These are phyloP conservation scores for Leucoma salicis DNA, from an alignment of 2,888 invertebrate genomes.

Conservation along the genomic window DNA sequence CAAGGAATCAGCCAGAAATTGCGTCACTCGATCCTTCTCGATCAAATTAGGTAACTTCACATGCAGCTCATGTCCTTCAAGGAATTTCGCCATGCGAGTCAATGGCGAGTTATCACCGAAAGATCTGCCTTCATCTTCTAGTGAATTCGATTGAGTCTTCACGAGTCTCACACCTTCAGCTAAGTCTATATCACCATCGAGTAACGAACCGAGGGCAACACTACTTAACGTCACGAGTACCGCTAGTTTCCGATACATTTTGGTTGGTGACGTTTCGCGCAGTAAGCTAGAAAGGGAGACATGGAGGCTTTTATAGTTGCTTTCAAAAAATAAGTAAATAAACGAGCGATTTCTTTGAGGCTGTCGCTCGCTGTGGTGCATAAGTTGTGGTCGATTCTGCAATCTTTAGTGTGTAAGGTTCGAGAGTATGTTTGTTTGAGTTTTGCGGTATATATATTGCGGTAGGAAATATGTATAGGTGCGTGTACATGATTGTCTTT, in stretches of 20 bases:
- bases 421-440: slow-evolving; percentile 21
- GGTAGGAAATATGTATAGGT: too few species aligned
- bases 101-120: slow-evolving; percentile 79
- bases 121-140: slow-evolving; percentile 69
- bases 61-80: slow-evolving; percentile 87
- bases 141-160: slow-evolving; percentile 72
- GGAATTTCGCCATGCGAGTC: slow-evolving; percentile 84
- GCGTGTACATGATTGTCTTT: too few species aligned
- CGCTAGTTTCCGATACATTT: slow-evolving; percentile 61
- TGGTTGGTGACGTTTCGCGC: slow-evolving; percentile 49
- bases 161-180: slow-evolving; percentile 85
- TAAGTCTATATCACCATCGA: slow-evolving; percentile 80
- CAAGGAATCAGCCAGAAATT: slow-evolving; percentile 78
- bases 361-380: slow-evolving; percentile 42
- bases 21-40: slow-evolving; percentile 84
- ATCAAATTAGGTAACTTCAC: slow-evolving; percentile 87
- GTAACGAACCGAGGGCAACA: slow-evolving; percentile 45
- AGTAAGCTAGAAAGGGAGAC: slow-evolving; percentile 68
- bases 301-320: slow-evolving; percentile 67
- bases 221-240: slow-evolving; percentile 43
- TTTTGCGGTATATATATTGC: too few species aligned
- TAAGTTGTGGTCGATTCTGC: slow-evolving; percentile 31
- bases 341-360: slow-evolving; percentile 53
- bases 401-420: slow-evolving; percentile 14
- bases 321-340: slow-evolving; percentile 73